Percentiles rank a stretch among this genome's conserved stretches.
These are phyloP conservation scores for Drosophila melanosoma DNA, from an alignment of 2,888 invertebrate species.

Conservation along the genomic window DNA sequence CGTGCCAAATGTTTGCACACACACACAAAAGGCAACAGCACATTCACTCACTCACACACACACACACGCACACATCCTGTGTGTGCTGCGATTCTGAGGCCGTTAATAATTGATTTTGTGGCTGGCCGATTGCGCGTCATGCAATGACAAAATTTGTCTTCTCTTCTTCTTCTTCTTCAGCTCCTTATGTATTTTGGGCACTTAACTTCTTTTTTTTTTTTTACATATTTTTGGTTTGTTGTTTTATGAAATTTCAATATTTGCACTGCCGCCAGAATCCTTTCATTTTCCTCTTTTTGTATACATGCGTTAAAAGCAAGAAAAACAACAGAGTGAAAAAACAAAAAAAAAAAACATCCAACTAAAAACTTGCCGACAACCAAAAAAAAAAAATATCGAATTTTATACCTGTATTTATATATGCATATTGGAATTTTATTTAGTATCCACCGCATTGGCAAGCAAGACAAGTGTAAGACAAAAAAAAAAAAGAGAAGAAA, in stretches of 20 bases:
- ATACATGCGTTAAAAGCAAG: conserved; percentile 48
- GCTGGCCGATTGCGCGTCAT: conserved; percentile 69
- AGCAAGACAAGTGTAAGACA: conserved; percentile 59
- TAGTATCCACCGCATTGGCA: conserved; percentile 74
- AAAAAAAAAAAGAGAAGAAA: conserved; percentile 30
- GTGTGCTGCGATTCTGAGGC: conserved; percentile 36
- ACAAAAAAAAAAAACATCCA: conserved; percentile 13
- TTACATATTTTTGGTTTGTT: conserved; percentile 20
- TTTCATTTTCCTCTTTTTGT: conserved; percentile 57
- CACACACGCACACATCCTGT: conserved; percentile 26
- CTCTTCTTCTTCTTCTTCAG: neutral
- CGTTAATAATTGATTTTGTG: conserved; percentile 84
- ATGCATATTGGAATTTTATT: conserved; percentile 19
- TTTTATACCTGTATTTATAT: conserved; percentile 5
- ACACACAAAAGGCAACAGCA: conserved; percentile 48
- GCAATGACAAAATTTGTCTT: conserved; percentile 34
- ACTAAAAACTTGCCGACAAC: conserved; percentile 61
- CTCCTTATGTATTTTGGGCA: conserved; percentile 22
- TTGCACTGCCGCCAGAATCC: conserved; percentile 70
- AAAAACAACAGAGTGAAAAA: conserved; percentile 34
- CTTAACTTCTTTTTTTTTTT: conserved; percentile 26
- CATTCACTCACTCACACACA: conserved; percentile 24
- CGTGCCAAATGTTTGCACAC: conserved; percentile 72
- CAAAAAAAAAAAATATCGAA: conserved; percentile 13
- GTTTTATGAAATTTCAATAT: conserved; percentile 65